phyloP scores from a whole-genome alignment of 2,113 vertebrate genomes.

The Lucifuga dentata region DNA sequence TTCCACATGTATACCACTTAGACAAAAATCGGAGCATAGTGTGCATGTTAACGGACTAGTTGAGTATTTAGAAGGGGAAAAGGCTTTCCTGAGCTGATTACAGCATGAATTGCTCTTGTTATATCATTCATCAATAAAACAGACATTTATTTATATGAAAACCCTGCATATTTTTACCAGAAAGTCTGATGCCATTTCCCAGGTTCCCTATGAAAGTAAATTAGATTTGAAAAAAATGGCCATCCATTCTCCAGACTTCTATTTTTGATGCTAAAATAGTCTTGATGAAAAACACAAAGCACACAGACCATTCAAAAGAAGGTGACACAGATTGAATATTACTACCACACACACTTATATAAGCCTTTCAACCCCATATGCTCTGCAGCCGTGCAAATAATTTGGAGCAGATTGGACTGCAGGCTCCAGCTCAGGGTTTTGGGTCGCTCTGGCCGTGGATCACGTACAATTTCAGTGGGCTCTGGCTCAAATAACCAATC shows the following conservation, averaged over 20 bases:
- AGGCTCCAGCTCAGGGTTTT: conserved; percentile 53
- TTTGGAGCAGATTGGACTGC: conserved; percentile 66
- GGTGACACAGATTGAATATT: conserved; percentile 68
- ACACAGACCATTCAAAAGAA: conserved; percentile 53
- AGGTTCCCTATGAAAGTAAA: not conserved
- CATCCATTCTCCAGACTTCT: not conserved
- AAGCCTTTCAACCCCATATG: conserved; percentile 74
- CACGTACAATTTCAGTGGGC: conserved; percentile 59
- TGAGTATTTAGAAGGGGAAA: too few species aligned
- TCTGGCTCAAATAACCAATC: conserved; percentile 64
- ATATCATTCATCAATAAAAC: too few species aligned
- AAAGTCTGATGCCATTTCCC: not conserved
- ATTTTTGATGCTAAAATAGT: conserved; percentile 45
- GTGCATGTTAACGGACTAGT: too few species aligned
- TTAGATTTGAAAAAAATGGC: not conserved
- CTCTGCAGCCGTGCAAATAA: conserved; percentile 73
- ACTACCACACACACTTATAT: conserved; percentile 73
- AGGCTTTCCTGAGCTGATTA: too few species aligned
- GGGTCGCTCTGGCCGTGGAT: conserved; percentile 49
- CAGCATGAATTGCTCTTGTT: not conserved
- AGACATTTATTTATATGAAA: not conserved
- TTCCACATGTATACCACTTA: too few species aligned
- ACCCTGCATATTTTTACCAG: not conserved
- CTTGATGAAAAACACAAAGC: conserved; percentile 43
- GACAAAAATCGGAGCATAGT: too few species aligned